Base-by-base conservation (phyloP, 2,888 invertebrate species). In the Agonopterix alstromeriana region DNA sequence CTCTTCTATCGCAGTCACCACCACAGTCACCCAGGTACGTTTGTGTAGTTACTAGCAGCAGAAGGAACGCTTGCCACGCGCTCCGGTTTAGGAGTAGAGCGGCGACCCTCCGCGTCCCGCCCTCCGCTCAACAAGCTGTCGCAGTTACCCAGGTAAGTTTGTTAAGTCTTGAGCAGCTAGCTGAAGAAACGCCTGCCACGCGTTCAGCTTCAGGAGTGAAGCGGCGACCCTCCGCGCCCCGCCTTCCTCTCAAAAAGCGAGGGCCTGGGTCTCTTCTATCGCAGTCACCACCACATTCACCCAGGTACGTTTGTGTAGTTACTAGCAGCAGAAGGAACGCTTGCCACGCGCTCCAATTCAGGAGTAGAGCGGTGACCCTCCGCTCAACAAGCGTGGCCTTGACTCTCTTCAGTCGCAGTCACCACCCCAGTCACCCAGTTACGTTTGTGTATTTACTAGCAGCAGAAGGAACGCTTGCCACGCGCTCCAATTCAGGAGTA, bases 261-360 rank as follows among this genome's bases (percentile, higher is more conserved):
- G 93, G 92, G 43, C 91, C 92, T 10, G 91, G 77, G 48, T 90
- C 78, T 41, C 69, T 81, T 60, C 74, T 82, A 42, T 79, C 81
- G 45, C 81, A 72, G 50, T 90, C 72, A 43, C 84, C 68, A 54
- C 46, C 51, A 12, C 48, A 43, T 14, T 44, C 40, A 12, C 87
- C 82, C 42, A 91, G 84, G 88, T 91, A 64, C 76, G 81, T 27
- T 27, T 27, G 92, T 93, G 46, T 92, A 93, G 46, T 93, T 97
- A 42, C 82, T 93, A 53, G 94, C 95, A 50, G 91, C 95, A 8
- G 97, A 97, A 77, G 92, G 93, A 77, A 92, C 82, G 73, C 93
- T 82, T 77, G 94, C 80, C 76, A 93, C 65, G 78, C 91, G 82
- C 82, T 94, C 72, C 75, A 93, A 66, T 70, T 94, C 58, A 65